Conservation (phyloP, 2,113 vertebrate genomes). For the Polypterus bichir region DNA sequence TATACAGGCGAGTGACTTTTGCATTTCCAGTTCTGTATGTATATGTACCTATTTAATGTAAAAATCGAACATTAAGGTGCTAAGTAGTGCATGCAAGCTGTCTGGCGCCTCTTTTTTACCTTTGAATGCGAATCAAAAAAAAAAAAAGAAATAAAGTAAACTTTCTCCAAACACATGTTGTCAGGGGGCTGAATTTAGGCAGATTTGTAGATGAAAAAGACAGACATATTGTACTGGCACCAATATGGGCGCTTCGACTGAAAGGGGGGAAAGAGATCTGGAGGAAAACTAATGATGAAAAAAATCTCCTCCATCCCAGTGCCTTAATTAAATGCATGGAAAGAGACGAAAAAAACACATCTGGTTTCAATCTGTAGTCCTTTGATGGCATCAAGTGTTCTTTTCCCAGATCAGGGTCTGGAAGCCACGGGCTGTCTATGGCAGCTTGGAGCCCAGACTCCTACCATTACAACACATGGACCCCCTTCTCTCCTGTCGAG, state of each 20-base stretch:
- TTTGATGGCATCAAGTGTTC: slow-evolving; percentile 99
- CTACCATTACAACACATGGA: slow-evolving; percentile 42
- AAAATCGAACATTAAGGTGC: too few species aligned
- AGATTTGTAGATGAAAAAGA: slow-evolving; percentile 20
- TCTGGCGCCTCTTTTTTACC: too few species aligned
- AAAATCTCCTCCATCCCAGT: slow-evolving; percentile 67
- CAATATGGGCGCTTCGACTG: slow-evolving; percentile 37
- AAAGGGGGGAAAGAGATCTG: slow-evolving; percentile 33
- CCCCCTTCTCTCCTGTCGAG: slow-evolving; percentile 29
- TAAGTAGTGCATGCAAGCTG: too few species aligned
- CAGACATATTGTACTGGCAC: slow-evolving; percentile 32
- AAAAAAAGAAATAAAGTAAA: not conserved
- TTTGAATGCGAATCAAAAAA: not conserved
- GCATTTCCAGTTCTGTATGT: too few species aligned
- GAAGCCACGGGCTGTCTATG: slow-evolving; percentile 73
- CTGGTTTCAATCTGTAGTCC: slow-evolving; percentile 89
- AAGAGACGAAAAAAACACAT: slow-evolving; percentile 75
- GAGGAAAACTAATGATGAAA: slow-evolving; percentile 82
- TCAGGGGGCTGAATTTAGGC: slow-evolving; percentile 21
- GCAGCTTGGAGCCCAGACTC: slow-evolving; percentile 59
- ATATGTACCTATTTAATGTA: too few species aligned
- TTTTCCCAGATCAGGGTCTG: slow-evolving; percentile 84
- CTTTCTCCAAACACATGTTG: slow-evolving; percentile 3
- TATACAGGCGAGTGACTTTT: too few species aligned
- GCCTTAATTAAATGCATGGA: slow-evolving; percentile 98